Evolutionary conservation across 2,113 vertebrate species (phyloP), one percentile per base, ranked within the genome.

Genomic region (Ageneiosus marmoratus): DNA sequence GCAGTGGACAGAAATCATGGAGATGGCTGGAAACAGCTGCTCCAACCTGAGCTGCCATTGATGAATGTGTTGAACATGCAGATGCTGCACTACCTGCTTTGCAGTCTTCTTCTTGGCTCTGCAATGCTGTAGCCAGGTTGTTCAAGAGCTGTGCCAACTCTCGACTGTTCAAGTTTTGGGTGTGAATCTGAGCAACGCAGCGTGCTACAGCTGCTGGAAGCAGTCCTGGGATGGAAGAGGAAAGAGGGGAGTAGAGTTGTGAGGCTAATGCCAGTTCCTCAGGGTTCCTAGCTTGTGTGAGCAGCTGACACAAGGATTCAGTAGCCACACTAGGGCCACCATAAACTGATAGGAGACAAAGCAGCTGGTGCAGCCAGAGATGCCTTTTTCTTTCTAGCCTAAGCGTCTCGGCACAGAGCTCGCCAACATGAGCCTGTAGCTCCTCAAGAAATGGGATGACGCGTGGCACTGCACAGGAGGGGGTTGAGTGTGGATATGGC

Each of bases 281-380:
- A 0, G 93, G 95, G 77, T 92, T 94, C 1, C 90, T 89, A 15
- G 97, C 97, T 83, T 94, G 90, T 2, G 95, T 95, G 79, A 99
- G 93, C 1, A 98, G 91, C 81, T 95, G 93, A 80, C 96, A 96
- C n/a, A 99, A 90, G 0, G 96, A 95, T 70, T 99, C 96, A 0
- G 96, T 94, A 53, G 96, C 96, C 12, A 96, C 94, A 13, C 94
- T 96, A 0, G 96, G 94, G 2, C 95, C 94, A 0, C 95, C 94
- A 0, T 97, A 97, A 6, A 97, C 95, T 0, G 95, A 96, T 0
- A 99, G 89, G 10, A 99, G 92, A 15, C 93, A 95, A 0, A 99
- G 85, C 3, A 99, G 93, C 84, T 98, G 97, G 87, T 98, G 97
- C 60, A 96, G 94, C 97, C 97, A 99, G 0, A 98, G 94, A 41